Conservation (phyloP, 2,797 vertebrate species). For the Ataeniobius toweri region DNA sequence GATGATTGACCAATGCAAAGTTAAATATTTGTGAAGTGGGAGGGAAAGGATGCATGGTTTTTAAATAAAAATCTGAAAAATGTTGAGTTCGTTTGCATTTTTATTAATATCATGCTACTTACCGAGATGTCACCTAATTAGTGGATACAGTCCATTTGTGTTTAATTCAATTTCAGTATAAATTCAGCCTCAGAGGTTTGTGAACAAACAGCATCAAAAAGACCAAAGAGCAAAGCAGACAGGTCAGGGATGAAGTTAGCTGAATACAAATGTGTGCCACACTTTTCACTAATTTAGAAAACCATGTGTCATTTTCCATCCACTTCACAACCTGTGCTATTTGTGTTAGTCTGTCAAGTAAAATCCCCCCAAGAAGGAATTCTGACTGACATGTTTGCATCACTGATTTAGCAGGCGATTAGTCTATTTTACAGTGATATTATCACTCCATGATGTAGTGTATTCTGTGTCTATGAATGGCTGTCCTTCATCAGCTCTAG, state of each 20-base stretch:
- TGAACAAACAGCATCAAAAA: too few relatives aligned
- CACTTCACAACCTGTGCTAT: not conserved
- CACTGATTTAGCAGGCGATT: not conserved
- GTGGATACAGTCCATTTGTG: not conserved
- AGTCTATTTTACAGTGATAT: not conserved
- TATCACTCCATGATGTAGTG: conserved; percentile 14
- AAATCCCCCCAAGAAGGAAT: not conserved
- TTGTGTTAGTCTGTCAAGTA: not conserved
- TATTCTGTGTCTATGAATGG: conserved; percentile 35
- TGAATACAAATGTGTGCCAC: too few relatives aligned
- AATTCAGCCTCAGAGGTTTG: too few relatives aligned
- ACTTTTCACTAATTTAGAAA: not conserved
- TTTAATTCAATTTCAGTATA: not conserved
- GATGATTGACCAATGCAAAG: not conserved
- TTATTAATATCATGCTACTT: not conserved
- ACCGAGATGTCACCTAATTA: not conserved
- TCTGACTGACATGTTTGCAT: not conserved
- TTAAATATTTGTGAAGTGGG: not conserved
- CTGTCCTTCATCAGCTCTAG: conserved; percentile 41
- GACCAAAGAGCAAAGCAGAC: too few relatives aligned
- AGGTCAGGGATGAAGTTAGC: too few relatives aligned
- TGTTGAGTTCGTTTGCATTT: not conserved
- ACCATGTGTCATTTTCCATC: not conserved
- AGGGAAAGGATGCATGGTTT: not conserved
- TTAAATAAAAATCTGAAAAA: not conserved